These are phyloP conservation scores for Euproctis similis DNA, from an alignment of 2,888 invertebrate genomes.

Conservation along the genomic window DNA sequence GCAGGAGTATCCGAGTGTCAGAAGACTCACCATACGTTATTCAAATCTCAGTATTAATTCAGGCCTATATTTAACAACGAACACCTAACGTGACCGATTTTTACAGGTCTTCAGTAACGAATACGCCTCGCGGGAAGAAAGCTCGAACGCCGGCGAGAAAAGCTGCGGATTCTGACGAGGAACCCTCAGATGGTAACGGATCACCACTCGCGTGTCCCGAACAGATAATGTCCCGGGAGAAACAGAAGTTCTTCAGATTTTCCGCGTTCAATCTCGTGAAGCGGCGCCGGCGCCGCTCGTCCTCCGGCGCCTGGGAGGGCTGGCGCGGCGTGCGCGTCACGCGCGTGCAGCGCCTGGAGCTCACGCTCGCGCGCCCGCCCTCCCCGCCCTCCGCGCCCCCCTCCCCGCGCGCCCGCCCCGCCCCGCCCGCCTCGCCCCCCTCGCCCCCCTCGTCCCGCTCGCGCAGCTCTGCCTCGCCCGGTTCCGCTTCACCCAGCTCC, in stretches of 20 bases:
- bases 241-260: slow-evolving; percentile 89
- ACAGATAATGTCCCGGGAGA: slow-evolving; percentile 87
- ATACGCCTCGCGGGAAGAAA: slow-evolving; percentile 40
- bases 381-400: slow-evolving; percentile 11
- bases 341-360: slow-evolving; percentile 53
- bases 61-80: too few relatives aligned
- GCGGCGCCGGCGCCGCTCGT: slow-evolving; percentile 47
- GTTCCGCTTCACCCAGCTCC: slow-evolving; percentile 12
- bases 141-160: slow-evolving; percentile 38
- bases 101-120: slow-evolving; percentile 15
- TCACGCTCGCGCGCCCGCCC: slow-evolving; percentile 40
- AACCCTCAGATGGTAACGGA: slow-evolving; percentile 71
- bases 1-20: too few relatives aligned
- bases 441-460: slow-evolving; percentile 12
- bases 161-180: slow-evolving; percentile 51
- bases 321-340: slow-evolving; percentile 62
- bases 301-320: slow-evolving; percentile 56
- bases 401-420: slow-evolving; percentile 7
- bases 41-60: too few relatives aligned
- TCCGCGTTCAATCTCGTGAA: slow-evolving; percentile 85
- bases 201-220: slow-evolving; percentile 56
- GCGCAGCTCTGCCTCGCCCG: slow-evolving; percentile 14
- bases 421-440: slow-evolving; percentile 10
- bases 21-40: too few relatives aligned
- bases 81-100: too few relatives aligned